Percentiles rank a stretch among this genome's conserved stretches.
Evolutionary conservation across 2,113 vertebrate species (phyloP).

Genomic region (Thamnophis sirtalis): DNA sequence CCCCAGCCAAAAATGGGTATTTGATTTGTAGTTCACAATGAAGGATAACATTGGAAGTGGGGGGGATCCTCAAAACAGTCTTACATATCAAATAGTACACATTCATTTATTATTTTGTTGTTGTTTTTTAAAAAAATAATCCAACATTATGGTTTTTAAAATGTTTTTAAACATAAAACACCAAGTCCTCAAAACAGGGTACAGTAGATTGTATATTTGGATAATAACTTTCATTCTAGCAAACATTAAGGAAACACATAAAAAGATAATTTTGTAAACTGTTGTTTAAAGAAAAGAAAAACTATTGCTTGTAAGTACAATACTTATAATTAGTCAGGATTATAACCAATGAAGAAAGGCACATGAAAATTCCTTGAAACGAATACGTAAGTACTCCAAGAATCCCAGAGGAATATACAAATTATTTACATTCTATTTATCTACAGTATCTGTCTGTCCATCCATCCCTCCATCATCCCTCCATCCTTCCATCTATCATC

Average conservation of each 20-base stretch:
- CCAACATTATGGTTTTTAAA: neutral
- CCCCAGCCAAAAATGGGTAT: slow-evolving; percentile 6
- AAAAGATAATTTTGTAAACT: neutral
- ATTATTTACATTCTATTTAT: neutral
- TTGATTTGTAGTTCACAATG: slow-evolving; percentile 3
- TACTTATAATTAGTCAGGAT: neutral
- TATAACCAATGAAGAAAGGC: neutral
- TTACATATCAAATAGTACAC: slow-evolving; percentile 12
- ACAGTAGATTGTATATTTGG: neutral
- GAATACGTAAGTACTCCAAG: neutral
- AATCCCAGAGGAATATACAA: neutral
- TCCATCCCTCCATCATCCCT: no score
- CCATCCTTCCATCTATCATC: no score
- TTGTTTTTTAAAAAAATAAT: neutral
- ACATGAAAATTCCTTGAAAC: neutral
- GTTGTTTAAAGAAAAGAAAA: neutral
- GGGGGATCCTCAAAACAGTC: neutral
- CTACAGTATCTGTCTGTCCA: no score
- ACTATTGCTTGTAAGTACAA: neutral
- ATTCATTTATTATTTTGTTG: neutral
- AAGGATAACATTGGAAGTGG: neutral
- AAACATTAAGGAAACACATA: neutral
- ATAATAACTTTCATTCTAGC: neutral
- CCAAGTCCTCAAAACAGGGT: neutral
- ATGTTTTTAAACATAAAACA: neutral